Evolutionary conservation across 2,113 vertebrate species (phyloP), one percentile per base, ranked within the genome.

Genomic region (Jaculus jaculus): DNA sequence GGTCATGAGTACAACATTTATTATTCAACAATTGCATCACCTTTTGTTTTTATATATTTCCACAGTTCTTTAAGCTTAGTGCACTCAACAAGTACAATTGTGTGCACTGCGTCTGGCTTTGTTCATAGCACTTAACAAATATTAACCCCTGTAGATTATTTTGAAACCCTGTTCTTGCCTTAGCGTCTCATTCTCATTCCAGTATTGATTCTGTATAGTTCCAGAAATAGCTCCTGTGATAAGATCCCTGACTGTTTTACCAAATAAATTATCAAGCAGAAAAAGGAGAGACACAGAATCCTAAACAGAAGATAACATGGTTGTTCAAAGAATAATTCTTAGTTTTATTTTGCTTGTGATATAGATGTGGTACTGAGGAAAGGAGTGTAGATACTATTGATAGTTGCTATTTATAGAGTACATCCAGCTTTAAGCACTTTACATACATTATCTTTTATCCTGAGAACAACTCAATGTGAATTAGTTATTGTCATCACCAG

Each of bases 141-240:
- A 80, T 58, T 94, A 84, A 91, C 61, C 65, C 15, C 63, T 75
- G 16, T 11, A 12, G 24, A 51, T 84, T 87, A 60, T 66, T 87
- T 93, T 75, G 54, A 82, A 92, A 34, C 32, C 7, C 9, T 2
- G 10, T 89, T 34, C 5, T 42, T 79, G 26, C 60, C 30, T 82
- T 66, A 71, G 28, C 15, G 77, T 85, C 51, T 94, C 69, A 77
- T 89, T 75, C 51, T 93, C 24, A 84, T 81, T 91, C 61, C 81
- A 39, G 20, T 72, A 75, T 71, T 75, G 34, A 82, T 32, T 39
- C 11, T 91, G 2, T 17, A 2, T 88, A 58, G 1, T 81, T 80
- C 60, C 20, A 77, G 6, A 2, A 88, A 81, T 71, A 81, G 10
- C 30, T 91, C 79, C 61, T 80, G 7, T 65, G 42, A 58, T 84